These are phyloP conservation scores for Agapostemon virescens DNA, from an alignment of 2,888 invertebrate genomes.

Conservation along the genomic window DNA sequence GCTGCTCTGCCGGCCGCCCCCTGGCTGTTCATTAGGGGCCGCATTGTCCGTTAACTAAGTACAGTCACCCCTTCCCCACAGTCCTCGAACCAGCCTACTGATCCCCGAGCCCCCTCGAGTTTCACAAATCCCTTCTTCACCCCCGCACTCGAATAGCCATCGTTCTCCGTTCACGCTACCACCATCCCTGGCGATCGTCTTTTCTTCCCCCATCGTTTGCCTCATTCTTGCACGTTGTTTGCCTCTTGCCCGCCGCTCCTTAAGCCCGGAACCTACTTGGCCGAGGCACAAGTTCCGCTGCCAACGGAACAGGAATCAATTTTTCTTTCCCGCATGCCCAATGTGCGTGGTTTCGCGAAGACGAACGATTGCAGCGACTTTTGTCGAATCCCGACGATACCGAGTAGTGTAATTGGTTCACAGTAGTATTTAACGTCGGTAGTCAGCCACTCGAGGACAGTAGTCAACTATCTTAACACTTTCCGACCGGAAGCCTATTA, in stretches of 20 bases:
- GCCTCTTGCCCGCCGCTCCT: not conserved
- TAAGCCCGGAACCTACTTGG: not conserved
- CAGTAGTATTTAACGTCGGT: too few relatives aligned
- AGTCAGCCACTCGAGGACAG: too few relatives aligned
- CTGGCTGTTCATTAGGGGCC: constrained; percentile 80
- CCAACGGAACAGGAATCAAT: not conserved
- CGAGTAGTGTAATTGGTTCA: too few relatives aligned
- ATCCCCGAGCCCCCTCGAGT: constrained; percentile 58
- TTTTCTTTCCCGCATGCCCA: not conserved
- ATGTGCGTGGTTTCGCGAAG: not conserved
- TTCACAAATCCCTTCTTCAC: constrained; percentile 59
- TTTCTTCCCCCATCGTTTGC: constrained; percentile 37
- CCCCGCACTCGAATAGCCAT: constrained; percentile 46
- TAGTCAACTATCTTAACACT: too few relatives aligned
- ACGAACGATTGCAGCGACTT: not conserved
- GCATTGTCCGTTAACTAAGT: constrained; percentile 81
- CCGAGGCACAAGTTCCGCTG: constrained; percentile 1
- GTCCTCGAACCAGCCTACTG: constrained; percentile 64
- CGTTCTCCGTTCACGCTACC: constrained; percentile 40
- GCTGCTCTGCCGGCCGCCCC: constrained; percentile 77
- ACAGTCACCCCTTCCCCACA: constrained; percentile 70
- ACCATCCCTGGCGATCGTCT: constrained; percentile 30
- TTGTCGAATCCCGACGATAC: not conserved
- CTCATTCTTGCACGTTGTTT: constrained; percentile 15
- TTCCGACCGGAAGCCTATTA: too few relatives aligned